Percentiles rank a stretch among this genome's conserved stretches.
phyloP scores from a whole-genome alignment of 23 tunicate genomes.

The Pegea sp. region DNA sequence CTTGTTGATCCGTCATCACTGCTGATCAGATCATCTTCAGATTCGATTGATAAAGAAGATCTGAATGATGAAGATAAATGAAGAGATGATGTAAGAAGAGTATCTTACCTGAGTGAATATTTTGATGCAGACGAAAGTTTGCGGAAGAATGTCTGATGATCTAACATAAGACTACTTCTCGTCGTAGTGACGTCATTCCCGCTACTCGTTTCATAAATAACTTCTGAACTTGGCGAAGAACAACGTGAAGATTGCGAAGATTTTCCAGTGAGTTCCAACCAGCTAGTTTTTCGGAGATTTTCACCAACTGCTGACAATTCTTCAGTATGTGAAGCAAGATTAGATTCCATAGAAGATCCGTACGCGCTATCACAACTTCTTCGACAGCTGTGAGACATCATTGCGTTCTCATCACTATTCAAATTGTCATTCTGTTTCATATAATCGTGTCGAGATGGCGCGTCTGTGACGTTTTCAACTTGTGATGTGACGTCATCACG shows the following conservation, averaged over 20 bases:
- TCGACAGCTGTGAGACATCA: too few relatives aligned
- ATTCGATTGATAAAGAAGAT: conserved; percentile 78
- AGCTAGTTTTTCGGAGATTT: background rate
- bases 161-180: conserved; percentile 2
- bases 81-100: background rate
- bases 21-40: conserved; percentile 65
- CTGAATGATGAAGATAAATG: conserved; percentile 6
- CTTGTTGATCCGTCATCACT: conserved; percentile 16
- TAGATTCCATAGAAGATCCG: conserved; percentile 47
- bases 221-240: conserved; percentile 3
- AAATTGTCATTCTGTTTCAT: too few relatives aligned
- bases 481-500: too few relatives aligned
- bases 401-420: too few relatives aligned
- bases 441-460: too few relatives aligned
- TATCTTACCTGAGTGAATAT: conserved; percentile 29
- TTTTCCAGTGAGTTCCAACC: background rate
- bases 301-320: background rate
- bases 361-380: conserved; percentile 80
- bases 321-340: conserved; percentile 2
- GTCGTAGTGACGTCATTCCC: background rate
- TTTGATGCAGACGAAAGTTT: conserved; percentile 40
- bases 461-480: too few relatives aligned
- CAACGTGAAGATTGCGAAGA: background rate
- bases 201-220: background rate
- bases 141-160: conserved; percentile 6